Conservation (phyloP, 2,797 vertebrate species). For the Acanthurus lineatus region DNA sequence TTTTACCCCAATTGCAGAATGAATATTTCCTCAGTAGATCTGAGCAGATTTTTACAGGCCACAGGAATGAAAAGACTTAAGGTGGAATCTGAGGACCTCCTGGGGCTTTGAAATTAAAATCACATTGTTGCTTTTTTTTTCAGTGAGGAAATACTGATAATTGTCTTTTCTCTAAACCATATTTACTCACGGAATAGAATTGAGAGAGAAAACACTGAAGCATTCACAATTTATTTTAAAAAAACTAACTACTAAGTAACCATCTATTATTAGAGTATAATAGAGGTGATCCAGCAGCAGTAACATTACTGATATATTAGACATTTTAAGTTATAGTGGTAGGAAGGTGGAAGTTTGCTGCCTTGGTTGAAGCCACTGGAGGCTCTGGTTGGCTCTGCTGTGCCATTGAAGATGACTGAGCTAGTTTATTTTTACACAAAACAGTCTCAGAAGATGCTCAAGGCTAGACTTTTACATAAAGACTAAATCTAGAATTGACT, state of each 20-base stretch:
- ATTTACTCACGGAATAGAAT: constrained; percentile 3
- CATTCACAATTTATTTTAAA: constrained; percentile 19
- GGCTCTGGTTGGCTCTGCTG: background rate
- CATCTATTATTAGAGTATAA: background rate
- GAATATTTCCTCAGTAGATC: background rate
- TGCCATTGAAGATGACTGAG: background rate
- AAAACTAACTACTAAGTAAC: constrained; percentile 1
- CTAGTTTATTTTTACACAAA: constrained; percentile 4
- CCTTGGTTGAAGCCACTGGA: background rate
- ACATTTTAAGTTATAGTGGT: background rate
- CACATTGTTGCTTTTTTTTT: background rate
- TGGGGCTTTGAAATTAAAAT: constrained; percentile 18
- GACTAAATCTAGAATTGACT: background rate
- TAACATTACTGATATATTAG: background rate
- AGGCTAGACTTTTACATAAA: constrained; percentile 20
- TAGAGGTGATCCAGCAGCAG: background rate
- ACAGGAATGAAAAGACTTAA: constrained; percentile 13
- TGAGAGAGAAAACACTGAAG: constrained; percentile 5
- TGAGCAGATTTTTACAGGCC: constrained; percentile 14
- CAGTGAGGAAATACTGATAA: constrained; percentile 14
- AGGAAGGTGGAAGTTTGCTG: constrained; percentile 9
- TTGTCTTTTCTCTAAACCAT: constrained; percentile 1
- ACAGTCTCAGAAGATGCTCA: background rate
- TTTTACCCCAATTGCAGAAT: constrained; percentile 3
- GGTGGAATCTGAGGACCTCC: constrained; percentile 25